A percentile compares a stretch with the other conserved stretches of the same genome.
phyloP scores from a whole-genome alignment of 2,797 vertebrate species.

The Cottoperca gobio region DNA sequence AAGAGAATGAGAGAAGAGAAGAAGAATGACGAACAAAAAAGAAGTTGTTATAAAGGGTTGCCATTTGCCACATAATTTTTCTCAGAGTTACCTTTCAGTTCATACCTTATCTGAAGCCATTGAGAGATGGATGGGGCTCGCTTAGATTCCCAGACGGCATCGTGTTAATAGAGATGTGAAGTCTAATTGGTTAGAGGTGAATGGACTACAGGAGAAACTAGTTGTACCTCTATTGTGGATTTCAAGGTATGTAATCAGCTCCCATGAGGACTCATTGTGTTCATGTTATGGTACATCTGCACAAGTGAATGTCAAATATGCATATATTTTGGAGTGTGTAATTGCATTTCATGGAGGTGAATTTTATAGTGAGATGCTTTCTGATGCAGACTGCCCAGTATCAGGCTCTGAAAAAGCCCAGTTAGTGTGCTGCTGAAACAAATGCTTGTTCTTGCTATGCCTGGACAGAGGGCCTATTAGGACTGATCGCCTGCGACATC shows the following conservation, averaged over 20 bases:
- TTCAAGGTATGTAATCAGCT: not conserved
- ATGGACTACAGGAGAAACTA: not conserved
- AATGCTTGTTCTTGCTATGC: constrained; percentile 19
- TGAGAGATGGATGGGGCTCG: too few species aligned
- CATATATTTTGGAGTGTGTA: not conserved
- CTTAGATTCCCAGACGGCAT: too few species aligned
- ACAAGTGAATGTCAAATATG: not conserved
- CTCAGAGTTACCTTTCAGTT: too few species aligned
- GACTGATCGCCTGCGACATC: constrained; percentile 49
- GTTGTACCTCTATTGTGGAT: not conserved
- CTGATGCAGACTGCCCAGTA: not conserved
- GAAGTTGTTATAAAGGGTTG: too few species aligned
- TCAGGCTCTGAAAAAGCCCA: not conserved
- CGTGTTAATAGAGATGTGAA: too few species aligned
- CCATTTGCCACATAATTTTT: too few species aligned
- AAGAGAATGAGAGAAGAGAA: too few species aligned
- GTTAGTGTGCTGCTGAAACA: constrained; percentile 18
- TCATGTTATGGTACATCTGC: not conserved
- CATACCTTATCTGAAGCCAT: too few species aligned
- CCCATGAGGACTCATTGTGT: not conserved
- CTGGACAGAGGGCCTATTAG: constrained; percentile 40
- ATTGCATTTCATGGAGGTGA: not conserved
- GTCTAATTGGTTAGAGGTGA: too few species aligned
- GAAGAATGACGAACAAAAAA: too few species aligned
- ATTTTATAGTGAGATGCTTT: not conserved